These are phyloP conservation scores for Trachymyrmex cornetzi DNA, from an alignment of 1,140 invertebrate genomes.

Conservation along the genomic window DNA sequence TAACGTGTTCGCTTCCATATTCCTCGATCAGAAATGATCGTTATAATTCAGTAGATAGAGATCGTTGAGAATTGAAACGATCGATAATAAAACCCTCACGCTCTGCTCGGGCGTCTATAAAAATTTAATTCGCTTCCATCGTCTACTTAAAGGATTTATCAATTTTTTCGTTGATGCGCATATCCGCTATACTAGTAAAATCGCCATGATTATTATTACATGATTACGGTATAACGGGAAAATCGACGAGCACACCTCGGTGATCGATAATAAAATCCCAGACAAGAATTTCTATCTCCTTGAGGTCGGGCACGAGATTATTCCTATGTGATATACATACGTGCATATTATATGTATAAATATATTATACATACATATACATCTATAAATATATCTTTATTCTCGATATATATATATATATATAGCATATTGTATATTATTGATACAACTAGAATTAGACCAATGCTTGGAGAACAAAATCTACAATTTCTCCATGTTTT, in stretches of 20 bases:
- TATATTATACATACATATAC: not conserved
- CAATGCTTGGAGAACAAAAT: constrained; percentile 20
- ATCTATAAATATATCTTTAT: not conserved
- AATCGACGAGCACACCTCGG: constrained; percentile 26
- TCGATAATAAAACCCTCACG: constrained; percentile 72
- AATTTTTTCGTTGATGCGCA: constrained; percentile 21
- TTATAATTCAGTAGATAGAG: constrained; percentile 64
- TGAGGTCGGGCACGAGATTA: constrained; percentile 10
- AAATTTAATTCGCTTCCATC: constrained; percentile 44
- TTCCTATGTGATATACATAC: constrained; percentile 1
- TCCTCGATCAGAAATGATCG: constrained; percentile 22
- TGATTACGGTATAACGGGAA: constrained; percentile 55
- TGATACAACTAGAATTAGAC: not conserved
- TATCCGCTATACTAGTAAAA: constrained; percentile 26
- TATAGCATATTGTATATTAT: not conserved
- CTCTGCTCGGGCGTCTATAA: constrained; percentile 28
- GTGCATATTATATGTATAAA: not conserved
- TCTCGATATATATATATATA: not conserved
- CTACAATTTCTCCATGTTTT: not conserved
- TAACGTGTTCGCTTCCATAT: constrained; percentile 15
- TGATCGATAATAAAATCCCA: constrained; percentile 47
- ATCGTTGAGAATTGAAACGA: constrained; percentile 60
- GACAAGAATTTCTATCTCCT: constrained; percentile 46
- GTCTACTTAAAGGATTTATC: constrained; percentile 48
- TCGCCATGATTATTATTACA: constrained; percentile 56